Conservation (phyloP, 2,888 invertebrate genomes). For the Iphiclides podalirius region DNA sequence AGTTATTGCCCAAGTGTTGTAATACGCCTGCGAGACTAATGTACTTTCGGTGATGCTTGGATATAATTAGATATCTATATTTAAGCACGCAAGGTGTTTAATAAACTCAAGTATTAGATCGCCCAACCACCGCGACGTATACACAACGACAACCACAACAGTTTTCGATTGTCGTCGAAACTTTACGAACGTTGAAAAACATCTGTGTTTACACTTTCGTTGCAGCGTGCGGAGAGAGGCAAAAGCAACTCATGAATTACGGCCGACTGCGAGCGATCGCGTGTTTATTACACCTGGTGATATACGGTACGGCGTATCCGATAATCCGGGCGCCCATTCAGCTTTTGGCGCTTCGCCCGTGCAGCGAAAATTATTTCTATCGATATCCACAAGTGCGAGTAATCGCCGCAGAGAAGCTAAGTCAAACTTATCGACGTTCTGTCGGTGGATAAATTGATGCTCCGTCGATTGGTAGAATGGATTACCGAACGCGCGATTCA, state of each 20-base stretch:
- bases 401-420: constrained; percentile 6
- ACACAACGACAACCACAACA: too few relatives aligned
- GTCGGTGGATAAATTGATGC: constrained; percentile 12
- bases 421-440: background rate
- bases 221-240: constrained; percentile 1
- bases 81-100: too few relatives aligned
- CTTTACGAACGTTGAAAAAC: too few relatives aligned
- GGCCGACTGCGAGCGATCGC: constrained; percentile 9
- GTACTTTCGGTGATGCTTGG: too few relatives aligned
- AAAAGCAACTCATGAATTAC: constrained; percentile 7
- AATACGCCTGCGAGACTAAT: too few relatives aligned
- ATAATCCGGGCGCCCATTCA: constrained; percentile 7
- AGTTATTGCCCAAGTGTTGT: too few relatives aligned
- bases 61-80: too few relatives aligned
- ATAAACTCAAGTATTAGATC: too few relatives aligned
- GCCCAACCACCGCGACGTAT: too few relatives aligned
- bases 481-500: constrained; percentile 6
- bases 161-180: too few relatives aligned
- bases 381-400: constrained; percentile 14
- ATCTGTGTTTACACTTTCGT: too few relatives aligned
- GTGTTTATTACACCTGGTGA: constrained; percentile 22
- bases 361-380: constrained; percentile 15
- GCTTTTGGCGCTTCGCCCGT: constrained; percentile 6
- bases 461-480: background rate
- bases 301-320: constrained; percentile 7